Conservation (phyloP, 2,888 invertebrate species). For the Auanema freiburgensis region DNA sequence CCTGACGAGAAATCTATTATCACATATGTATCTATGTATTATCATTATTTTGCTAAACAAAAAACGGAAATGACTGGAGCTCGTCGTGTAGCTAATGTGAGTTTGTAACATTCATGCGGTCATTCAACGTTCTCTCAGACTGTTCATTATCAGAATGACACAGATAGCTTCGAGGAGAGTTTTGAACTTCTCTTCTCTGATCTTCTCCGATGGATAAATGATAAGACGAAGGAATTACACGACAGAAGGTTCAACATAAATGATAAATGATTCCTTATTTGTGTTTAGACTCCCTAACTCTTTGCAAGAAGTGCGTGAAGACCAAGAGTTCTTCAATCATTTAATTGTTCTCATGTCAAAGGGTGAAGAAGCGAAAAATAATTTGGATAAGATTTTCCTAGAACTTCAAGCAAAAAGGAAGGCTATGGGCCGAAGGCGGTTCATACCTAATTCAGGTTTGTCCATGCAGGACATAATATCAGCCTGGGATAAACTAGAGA, state of each 20-base stretch:
- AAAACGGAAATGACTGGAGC: constrained; percentile 98
- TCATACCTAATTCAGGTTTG: constrained; percentile 68
- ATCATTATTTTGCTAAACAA: constrained; percentile 98
- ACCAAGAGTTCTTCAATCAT: constrained; percentile 86
- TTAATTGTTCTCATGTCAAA: constrained; percentile 97
- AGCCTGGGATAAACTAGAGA: constrained; percentile 88
- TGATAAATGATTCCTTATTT: constrained; percentile 79
- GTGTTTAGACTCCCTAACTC: constrained; percentile 95
- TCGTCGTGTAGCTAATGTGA: constrained; percentile 90
- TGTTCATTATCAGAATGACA: constrained; percentile 91
- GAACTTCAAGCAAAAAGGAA: constrained; percentile 93
- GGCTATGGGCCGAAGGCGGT: constrained; percentile 73
- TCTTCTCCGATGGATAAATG: constrained; percentile 88
- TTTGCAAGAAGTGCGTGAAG: constrained; percentile 87
- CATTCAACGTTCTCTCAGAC: constrained; percentile 73
- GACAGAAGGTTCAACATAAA: constrained; percentile 5
- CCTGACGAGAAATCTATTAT: constrained; percentile 88
- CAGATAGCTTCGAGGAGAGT: constrained; percentile 85
- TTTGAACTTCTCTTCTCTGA: constrained; percentile 83
- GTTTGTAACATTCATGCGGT: no score
- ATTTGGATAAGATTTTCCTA: constrained; percentile 93
- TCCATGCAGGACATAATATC: constrained; percentile 91
- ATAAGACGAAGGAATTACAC: constrained; percentile 75
- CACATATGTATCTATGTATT: constrained; percentile 97
- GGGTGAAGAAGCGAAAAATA: constrained; percentile 93